Percentiles rank a stretch among this genome's conserved stretches.
Conservation (phyloP, 2,113 vertebrate species). For the Aspiorhynchus laticeps region DNA sequence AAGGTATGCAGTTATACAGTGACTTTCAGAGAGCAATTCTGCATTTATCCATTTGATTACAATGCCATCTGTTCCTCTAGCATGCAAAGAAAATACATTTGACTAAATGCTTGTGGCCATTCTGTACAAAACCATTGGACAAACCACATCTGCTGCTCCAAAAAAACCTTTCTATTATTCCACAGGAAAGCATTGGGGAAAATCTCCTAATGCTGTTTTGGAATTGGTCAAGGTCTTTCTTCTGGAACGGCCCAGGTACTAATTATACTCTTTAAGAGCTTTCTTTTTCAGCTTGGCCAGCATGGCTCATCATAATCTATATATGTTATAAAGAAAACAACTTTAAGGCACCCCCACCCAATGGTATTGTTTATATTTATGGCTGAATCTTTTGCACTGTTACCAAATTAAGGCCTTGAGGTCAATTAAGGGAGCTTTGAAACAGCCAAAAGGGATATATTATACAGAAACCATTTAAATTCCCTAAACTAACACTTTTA, state of each 20-base stretch:
- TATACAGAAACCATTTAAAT: not conserved
- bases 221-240: constrained; percentile 35
- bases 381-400: not conserved
- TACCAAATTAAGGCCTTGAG: not conserved
- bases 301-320: not conserved
- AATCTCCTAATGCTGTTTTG: constrained; percentile 44
- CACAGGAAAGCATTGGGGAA: constrained; percentile 41
- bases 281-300: constrained; percentile 11
- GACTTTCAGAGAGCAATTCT: constrained; percentile 20
- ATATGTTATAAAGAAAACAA: constrained; percentile 21
- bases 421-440: not conserved
- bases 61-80: constrained; percentile 56
- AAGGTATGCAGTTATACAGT: not conserved
- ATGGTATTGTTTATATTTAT: not conserved
- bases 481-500: not conserved
- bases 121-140: constrained; percentile 35
- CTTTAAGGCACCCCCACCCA: not conserved
- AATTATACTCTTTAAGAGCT: constrained; percentile 45
- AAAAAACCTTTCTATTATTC: constrained; percentile 40
- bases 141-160: constrained; percentile 40
- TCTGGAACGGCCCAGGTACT: constrained; percentile 27
- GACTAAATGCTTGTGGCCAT: constrained; percentile 46
- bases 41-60: constrained; percentile 48
- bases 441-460: not conserved
- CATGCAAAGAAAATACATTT: constrained; percentile 47